These are phyloP conservation scores for Pseudococcus jackbeardsleyi DNA, from an alignment of 2,888 invertebrate genomes.

Conservation along the genomic window DNA sequence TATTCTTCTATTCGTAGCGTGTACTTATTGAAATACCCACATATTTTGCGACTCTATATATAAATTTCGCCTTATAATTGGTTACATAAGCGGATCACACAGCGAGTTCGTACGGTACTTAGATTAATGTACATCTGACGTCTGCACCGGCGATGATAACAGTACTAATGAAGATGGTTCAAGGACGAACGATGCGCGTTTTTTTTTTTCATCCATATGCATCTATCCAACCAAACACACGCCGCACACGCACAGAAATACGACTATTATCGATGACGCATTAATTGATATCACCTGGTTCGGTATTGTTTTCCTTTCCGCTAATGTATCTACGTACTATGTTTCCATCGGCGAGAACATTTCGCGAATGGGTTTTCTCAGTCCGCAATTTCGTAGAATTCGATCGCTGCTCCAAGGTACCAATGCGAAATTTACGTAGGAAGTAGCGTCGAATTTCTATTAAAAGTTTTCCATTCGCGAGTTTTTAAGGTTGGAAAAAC, in stretches of 20 bases:
- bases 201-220: too few relatives aligned
- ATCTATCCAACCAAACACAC: too few relatives aligned
- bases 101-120: conserved; percentile 20
- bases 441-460: neutral
- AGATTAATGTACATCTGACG: conserved; percentile 28
- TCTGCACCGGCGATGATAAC: conserved; percentile 23
- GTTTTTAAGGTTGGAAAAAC: neutral
- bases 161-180: conserved; percentile 48
- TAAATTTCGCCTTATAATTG: neutral
- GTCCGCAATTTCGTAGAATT: conserved; percentile 7
- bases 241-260: neutral
- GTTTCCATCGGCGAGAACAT: neutral
- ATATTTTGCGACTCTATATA: conserved; percentile 5
- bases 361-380: neutral
- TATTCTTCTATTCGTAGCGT: too few relatives aligned
- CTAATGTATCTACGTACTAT: too few relatives aligned
- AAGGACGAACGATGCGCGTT: conserved; percentile 16
- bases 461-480: neutral
- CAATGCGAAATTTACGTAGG: neutral
- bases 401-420: too few relatives aligned
- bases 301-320: conserved; percentile 49
- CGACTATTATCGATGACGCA: conserved; percentile 18
- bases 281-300: conserved; percentile 51
- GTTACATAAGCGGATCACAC: conserved; percentile 27
- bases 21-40: neutral